Evolutionary conservation across 1,140 invertebrate species (phyloP), one percentile per base, ranked within the genome.

Genomic region (Hormaphis cornu): DNA sequence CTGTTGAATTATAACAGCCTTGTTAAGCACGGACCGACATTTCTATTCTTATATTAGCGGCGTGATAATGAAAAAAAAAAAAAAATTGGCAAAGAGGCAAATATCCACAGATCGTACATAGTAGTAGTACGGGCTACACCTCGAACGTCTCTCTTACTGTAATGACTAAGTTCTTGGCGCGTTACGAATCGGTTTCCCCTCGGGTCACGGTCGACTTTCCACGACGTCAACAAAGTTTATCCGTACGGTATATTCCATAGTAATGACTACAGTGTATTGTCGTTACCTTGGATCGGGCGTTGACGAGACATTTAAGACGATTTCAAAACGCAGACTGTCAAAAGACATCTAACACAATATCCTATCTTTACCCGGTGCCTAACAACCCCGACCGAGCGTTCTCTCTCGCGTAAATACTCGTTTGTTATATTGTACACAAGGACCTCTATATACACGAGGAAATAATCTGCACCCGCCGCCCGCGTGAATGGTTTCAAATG

Each of bases 51-150:
- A 66, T 20, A 24, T n/a, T 46, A n/a, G 16, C n/a, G 18, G 9
- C 20, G 20, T 33, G 26, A 66, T 48, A 24, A 33, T 48, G 28
- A 66, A 66, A 44, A 33, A 46, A 30, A 44, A 28, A 66, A 24
- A 35, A 50, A 20, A 20, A 50, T 50, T 66, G 61, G 61, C 61
- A 66, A 14, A 66, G 44, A 66, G 7, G 28, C 61, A 66, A 66
- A 48, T 50, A 20, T 66, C 44, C 14, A 35, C 42, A 14, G 61
- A 66, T 3, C 8, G 14, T 18, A 37, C n/a, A n/a, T n/a, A n/a
- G n/a, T n/a, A n/a, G n/a, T n/a, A n/a, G n/a, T n/a, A n/a, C n/a
- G n/a, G n/a, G n/a, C n/a, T n/a, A n/a, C n/a, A n/a, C n/a, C n/a
- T 46, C 42, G 42, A 10, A 4, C 8, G 6, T 5, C 5, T 8